phyloP scores from a whole-genome alignment of 92 coral and sea anemone genomes.

The Epizoanthus scotinus region DNA sequence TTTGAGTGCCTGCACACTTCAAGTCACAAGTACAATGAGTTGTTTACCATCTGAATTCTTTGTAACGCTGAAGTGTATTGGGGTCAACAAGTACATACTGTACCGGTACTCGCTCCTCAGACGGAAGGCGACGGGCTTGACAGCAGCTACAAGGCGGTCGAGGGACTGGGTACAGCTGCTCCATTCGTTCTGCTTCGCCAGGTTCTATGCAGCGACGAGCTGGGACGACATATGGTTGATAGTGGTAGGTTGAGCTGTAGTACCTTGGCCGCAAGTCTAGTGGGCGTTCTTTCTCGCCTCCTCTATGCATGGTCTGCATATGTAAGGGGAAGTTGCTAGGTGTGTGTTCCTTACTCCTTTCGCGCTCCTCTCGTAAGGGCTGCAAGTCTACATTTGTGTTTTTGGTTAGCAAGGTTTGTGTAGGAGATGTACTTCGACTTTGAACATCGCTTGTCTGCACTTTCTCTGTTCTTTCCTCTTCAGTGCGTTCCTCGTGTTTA shows the following conservation, averaged over 20 bases:
- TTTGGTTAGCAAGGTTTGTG: not conserved
- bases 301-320: constrained; percentile 3
- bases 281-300: constrained; percentile 15
- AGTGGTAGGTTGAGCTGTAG: constrained; percentile 13
- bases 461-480: not conserved
- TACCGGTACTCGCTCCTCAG: constrained; percentile 1
- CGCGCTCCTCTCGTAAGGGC: constrained; percentile 7
- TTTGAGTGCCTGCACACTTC: not conserved
- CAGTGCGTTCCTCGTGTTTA: not conserved
- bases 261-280: constrained; percentile 13
- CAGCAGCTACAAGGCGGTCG: constrained; percentile 45
- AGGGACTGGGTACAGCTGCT: constrained; percentile 23
- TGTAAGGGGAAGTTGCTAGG: constrained; percentile 5
- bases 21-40: not conserved
- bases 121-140: constrained; percentile 9
- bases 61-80: constrained; percentile 20
- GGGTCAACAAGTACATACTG: constrained; percentile 42
- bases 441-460: not conserved
- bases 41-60: constrained; percentile 52
- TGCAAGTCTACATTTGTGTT: constrained; percentile 3
- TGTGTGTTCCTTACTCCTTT: not conserved
- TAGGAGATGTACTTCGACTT: constrained; percentile 19
- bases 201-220: constrained; percentile 5
- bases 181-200: constrained; percentile 2
- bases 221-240: constrained; percentile 33